Conservation (phyloP, 2,113 vertebrate species). For the Sisor rabdophorus region DNA sequence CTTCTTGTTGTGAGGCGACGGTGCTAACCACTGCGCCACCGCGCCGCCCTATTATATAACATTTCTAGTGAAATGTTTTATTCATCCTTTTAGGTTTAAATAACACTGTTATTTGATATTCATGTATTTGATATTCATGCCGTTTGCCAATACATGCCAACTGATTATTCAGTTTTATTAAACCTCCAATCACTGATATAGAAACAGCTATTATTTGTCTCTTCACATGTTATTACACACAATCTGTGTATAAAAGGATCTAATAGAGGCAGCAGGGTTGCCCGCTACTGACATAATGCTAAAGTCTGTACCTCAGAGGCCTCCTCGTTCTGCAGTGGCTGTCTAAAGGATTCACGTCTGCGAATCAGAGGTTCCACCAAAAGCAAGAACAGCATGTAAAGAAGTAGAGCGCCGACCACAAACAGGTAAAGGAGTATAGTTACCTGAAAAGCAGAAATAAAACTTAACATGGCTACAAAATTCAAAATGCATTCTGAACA, state of each 20-base stretch:
- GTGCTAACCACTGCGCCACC: too few species aligned
- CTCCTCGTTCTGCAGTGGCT: slow-evolving; percentile 86
- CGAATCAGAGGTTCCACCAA: slow-evolving; percentile 92
- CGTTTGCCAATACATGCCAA: too few species aligned
- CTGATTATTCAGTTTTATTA: not conserved
- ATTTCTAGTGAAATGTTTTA: too few species aligned
- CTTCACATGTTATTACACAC: not conserved
- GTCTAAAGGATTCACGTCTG: slow-evolving; percentile 82
- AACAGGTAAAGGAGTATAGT: slow-evolving; percentile 92
- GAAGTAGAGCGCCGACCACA: slow-evolving; percentile 84
- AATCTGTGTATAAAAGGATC: not conserved
- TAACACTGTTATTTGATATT: too few species aligned
- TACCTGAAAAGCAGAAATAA: slow-evolving; percentile 64
- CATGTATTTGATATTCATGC: too few species aligned
- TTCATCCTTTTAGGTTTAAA: too few species aligned
- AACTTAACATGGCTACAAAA: not conserved
- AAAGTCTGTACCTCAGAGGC: slow-evolving; percentile 77
- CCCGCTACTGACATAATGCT: not conserved
- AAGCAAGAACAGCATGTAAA: slow-evolving; percentile 94
- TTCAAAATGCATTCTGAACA: not conserved
- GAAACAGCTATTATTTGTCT: not conserved
- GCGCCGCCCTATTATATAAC: too few species aligned
- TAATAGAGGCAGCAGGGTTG: not conserved
- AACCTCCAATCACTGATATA: not conserved
- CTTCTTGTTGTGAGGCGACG: too few species aligned